Base-by-base conservation (phyloP, 2,888 invertebrate genomes). In the Meliscaeva auricollis region DNA sequence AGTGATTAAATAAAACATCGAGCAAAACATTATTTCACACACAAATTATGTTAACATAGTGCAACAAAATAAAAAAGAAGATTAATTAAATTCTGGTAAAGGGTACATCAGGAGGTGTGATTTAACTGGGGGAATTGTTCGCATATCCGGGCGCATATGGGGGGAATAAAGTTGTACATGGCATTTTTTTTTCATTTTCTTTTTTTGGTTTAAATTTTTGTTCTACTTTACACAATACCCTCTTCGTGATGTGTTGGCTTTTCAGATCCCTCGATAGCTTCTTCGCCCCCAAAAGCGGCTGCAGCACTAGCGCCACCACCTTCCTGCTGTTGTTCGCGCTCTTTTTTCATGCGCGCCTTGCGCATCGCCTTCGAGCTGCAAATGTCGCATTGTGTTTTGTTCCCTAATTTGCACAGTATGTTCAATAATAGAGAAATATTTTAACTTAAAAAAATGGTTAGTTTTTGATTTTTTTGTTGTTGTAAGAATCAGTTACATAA, bases 381-480 rank as follows among this genome's bases (percentile, higher is more conserved):
- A 92, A 96, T 94, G 93, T 97, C 96, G 93, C 97, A 97, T 92
- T 96, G 94, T 90, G 96, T 97, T 95, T 96, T 96, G 95, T 97
- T 97, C 97, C 97, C 97, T 97, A 95, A 87, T 89, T 85, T 70
- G 79, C 84, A 74, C 50, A 87, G 62, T 50, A 87, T 64, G 87
- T 88, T 87, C 79, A 78, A 80, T 80, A 74, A 68, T 87, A 81
- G 50, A 78, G 32, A 83, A 50, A 83, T 76, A 38, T 60, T 50
- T 64, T 44, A 72, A 56, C 66, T 68, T 75, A 76, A 38, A 35
- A 76, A 50, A 58, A 64, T 76, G 50, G 85, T 85, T 85, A 81
- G 80, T 85, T 76, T 76, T 56, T 41, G 69, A 44, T 48, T 44
- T 60, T n/a, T 2, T 26, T 26, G 26, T 44, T 62, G 0, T 62